Conservation (phyloP, 1,140 invertebrate genomes). For the Galleria mellonella region DNA sequence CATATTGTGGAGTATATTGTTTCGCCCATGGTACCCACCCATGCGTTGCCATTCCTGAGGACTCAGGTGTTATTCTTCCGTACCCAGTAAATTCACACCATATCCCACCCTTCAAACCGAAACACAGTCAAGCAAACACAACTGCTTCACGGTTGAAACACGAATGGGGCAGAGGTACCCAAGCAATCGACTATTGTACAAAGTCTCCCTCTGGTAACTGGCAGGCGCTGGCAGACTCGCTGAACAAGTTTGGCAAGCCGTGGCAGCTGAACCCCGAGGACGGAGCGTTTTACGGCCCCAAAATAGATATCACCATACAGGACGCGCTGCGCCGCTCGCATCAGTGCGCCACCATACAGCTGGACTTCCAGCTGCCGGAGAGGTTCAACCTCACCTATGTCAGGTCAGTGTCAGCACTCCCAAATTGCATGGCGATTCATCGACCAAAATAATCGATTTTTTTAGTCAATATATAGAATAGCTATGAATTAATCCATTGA, state of each 20-base stretch:
- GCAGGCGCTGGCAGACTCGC: constrained; percentile 86
- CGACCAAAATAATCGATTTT: no score
- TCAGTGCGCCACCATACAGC: constrained; percentile 98
- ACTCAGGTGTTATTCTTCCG: no score
- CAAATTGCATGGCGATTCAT: not conserved
- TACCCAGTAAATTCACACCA: no score
- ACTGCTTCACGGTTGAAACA: no score
- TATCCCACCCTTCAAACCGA: no score
- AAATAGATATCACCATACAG: constrained; percentile 98
- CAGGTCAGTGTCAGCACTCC: constrained; percentile 75
- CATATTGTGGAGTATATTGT: no score
- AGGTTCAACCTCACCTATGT: constrained; percentile 65
- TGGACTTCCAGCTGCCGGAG: constrained; percentile 97
- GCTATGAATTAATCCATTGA: not conserved
- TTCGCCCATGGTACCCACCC: no score
- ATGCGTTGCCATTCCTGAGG: no score
- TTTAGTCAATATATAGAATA: not conserved
- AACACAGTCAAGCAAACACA: no score
- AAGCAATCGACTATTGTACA: no score
- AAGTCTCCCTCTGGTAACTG: no score
- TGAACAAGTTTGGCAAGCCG: constrained; percentile 88
- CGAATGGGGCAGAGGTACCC: no score
- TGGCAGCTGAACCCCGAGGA: constrained; percentile 95
- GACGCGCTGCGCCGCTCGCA: constrained; percentile 93
- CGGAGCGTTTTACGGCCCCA: constrained; percentile 99